Evolutionary conservation across 2,888 invertebrate genomes (phyloP).

Genomic region (Apantesis nais): DNA sequence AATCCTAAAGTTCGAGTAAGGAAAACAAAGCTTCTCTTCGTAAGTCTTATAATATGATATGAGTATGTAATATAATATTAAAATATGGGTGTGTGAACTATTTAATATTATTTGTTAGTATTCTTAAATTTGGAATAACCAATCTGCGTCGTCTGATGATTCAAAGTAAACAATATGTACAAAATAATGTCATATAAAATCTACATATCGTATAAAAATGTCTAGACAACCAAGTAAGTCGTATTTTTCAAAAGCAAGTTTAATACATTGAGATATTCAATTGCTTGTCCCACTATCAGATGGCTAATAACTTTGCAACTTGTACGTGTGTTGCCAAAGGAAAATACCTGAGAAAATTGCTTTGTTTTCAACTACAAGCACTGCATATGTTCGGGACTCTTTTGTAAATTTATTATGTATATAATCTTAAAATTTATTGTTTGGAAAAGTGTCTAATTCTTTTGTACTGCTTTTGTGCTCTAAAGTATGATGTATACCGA

Average conservation of each 20-base stretch:
- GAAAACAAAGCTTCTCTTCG: not conserved
- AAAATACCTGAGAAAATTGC: constrained; percentile 57
- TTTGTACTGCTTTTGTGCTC: not conserved
- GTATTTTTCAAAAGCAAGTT: constrained; percentile 37
- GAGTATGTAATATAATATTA: too few species aligned
- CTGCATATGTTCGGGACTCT: constrained; percentile 40
- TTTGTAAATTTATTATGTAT: constrained; percentile 26
- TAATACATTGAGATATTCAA: constrained; percentile 62
- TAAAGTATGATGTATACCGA: not conserved
- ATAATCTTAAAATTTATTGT: constrained; percentile 43
- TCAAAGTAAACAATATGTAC: not conserved
- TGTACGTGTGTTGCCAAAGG: constrained; percentile 53
- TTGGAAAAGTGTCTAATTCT: constrained; percentile 33
- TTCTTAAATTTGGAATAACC: too few species aligned
- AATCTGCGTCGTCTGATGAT: not conserved
- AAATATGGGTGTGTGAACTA: not conserved
- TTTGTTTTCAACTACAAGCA: constrained; percentile 57
- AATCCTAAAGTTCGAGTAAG: not conserved
- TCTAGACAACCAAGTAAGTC: constrained; percentile 34
- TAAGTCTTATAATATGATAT: not conserved
- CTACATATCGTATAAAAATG: constrained; percentile 36
- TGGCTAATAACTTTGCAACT: constrained; percentile 60
- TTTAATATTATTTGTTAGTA: too few species aligned
- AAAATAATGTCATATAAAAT: not conserved
- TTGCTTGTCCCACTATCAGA: constrained; percentile 59